Percentiles rank a stretch among this genome's conserved stretches.
Conservation (phyloP, 2,888 invertebrate genomes). For the Tetramorium bicarinatum region DNA sequence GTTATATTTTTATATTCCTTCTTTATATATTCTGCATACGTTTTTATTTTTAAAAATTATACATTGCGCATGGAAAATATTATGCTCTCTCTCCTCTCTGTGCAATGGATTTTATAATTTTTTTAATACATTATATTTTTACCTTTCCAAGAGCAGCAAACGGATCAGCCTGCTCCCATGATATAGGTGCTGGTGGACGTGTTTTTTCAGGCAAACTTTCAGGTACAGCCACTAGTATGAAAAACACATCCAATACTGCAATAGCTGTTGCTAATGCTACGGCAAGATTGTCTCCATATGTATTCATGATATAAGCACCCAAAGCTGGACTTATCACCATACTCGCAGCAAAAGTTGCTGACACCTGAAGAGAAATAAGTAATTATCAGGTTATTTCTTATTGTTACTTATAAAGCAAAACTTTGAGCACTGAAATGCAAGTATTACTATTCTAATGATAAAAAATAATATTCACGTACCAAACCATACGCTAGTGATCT, state of each 20-base stretch:
- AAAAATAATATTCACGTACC: slow-evolving; percentile 87
- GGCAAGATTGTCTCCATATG: slow-evolving; percentile 91
- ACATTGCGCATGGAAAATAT: background rate
- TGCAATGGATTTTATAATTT: background rate
- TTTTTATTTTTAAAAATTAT: background rate
- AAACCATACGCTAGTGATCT: slow-evolving; percentile 98
- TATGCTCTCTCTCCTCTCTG: background rate
- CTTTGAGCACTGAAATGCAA: background rate
- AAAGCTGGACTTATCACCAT: slow-evolving; percentile 99
- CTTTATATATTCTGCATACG: slow-evolving; percentile 1
- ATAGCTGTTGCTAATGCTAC: slow-evolving; percentile 98
- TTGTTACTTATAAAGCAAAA: background rate
- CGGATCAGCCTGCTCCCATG: slow-evolving; percentile 99
- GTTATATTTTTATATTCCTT: slow-evolving; percentile 19
- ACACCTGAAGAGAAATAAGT: slow-evolving; percentile 88
- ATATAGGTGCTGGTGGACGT: slow-evolving; percentile 92
- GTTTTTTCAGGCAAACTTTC: slow-evolving; percentile 99
- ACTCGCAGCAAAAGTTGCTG: slow-evolving; percentile 99
- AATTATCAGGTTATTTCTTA: background rate
- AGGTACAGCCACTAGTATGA: slow-evolving; percentile 98
- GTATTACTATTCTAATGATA: background rate
- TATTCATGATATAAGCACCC: slow-evolving; percentile 95
- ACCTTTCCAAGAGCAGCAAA: slow-evolving; percentile 90
- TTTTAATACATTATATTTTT: slow-evolving; percentile 78
- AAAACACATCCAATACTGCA: slow-evolving; percentile 98